Evolutionary conservation across 1,140 invertebrate species (phyloP).

Genomic region (Thalassaphorura encarpata): DNA sequence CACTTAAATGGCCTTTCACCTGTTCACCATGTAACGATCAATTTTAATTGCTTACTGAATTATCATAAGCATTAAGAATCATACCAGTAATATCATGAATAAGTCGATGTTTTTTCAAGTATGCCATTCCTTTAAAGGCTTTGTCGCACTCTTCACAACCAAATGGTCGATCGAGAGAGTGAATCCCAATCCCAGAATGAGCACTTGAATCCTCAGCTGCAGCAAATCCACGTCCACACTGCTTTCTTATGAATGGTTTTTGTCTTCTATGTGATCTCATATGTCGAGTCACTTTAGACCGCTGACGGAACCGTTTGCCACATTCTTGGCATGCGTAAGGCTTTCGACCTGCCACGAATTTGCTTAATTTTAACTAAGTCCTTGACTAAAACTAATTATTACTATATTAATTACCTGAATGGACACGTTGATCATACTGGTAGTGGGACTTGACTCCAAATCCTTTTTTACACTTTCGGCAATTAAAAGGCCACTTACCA

Average conservation of each 20-base stretch:
- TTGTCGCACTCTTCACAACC: constrained; percentile 37
- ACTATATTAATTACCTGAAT: too few relatives aligned
- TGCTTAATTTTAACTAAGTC: not conserved
- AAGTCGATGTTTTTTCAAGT: constrained; percentile 38
- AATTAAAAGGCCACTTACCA: constrained; percentile 31
- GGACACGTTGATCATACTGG: constrained; percentile 31
- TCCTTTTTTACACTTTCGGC: constrained; percentile 31
- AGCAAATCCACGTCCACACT: constrained; percentile 29
- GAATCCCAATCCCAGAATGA: constrained; percentile 27
- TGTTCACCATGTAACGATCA: constrained; percentile 36
- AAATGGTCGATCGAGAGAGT: constrained; percentile 36
- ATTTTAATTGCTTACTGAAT: not conserved
- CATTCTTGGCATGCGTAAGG: constrained; percentile 48
- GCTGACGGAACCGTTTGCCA: constrained; percentile 42
- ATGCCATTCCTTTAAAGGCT: constrained; percentile 38
- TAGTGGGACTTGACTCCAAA: constrained; percentile 34
- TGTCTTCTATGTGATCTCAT: constrained; percentile 33
- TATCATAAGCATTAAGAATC: not conserved
- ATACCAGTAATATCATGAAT: constrained; percentile 34
- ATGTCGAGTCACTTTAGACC: constrained; percentile 37
- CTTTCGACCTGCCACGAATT: constrained; percentile 42
- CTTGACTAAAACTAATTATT: not conserved
- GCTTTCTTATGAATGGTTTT: constrained; percentile 30
- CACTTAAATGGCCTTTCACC: constrained; percentile 47
- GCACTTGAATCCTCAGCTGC: constrained; percentile 28